A percentile compares a stretch with the other conserved stretches of the same genome.
Evolutionary conservation across 35 echinoderm and acorn worm genomes (phyloP).

Genomic region (Chiridota heheva): DNA sequence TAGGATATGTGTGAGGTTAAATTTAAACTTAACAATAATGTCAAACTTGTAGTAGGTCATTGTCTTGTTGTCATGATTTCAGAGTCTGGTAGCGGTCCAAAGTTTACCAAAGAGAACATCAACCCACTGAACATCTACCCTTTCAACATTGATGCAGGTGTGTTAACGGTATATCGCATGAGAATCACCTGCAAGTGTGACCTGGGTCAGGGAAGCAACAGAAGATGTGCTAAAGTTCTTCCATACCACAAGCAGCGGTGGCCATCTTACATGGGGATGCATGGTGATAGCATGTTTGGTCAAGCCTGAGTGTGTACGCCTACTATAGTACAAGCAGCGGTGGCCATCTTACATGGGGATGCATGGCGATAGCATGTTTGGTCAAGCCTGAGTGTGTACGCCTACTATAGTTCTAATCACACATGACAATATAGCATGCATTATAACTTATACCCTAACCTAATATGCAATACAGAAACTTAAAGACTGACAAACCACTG

Average conservation of each 20-base stretch:
- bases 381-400: too few relatives aligned
- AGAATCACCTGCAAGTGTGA: slow-evolving; percentile 69
- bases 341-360: slow-evolving; percentile 84
- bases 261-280: slow-evolving; percentile 76
- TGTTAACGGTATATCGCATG: slow-evolving; percentile 86
- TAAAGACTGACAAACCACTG: too few relatives aligned
- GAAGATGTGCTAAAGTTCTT: slow-evolving; percentile 59
- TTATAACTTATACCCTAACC: too few relatives aligned
- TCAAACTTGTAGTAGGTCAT: too few relatives aligned
- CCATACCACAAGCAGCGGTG: slow-evolving; percentile 74
- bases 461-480: too few relatives aligned
- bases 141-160: slow-evolving; percentile 83
- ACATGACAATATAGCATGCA: too few relatives aligned
- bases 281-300: slow-evolving; percentile 63
- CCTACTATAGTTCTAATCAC: too few relatives aligned
- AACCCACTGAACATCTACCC: slow-evolving; percentile 84
- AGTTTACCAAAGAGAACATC: slow-evolving; percentile 19
- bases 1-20: background rate
- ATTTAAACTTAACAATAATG: background rate
- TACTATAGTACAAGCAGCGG: slow-evolving; percentile 67
- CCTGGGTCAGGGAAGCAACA: background rate
- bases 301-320: too few relatives aligned
- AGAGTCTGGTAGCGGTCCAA: too few relatives aligned
- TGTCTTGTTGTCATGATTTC: too few relatives aligned
- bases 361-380: slow-evolving; percentile 65